A percentile compares a stretch with the other conserved stretches of the same genome.
phyloP scores from a whole-genome alignment of 2,113 vertebrate species.

The Bufo gargarizans region DNA sequence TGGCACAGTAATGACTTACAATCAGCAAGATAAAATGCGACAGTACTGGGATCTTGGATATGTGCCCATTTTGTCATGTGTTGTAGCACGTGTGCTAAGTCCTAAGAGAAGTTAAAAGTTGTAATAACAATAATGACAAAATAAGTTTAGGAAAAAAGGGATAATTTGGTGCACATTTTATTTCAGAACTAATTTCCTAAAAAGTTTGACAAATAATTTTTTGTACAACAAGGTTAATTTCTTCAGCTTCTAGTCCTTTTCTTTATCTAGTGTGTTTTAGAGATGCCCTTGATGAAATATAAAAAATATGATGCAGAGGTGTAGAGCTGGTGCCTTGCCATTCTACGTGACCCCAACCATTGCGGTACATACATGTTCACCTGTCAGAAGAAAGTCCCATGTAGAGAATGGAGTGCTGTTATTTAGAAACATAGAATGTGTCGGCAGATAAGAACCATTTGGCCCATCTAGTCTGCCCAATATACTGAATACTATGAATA shows the following conservation, averaged over 20 bases:
- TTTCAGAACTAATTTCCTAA: neutral
- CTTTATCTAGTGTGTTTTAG: neutral
- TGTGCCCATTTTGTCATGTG: neutral
- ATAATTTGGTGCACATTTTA: neutral
- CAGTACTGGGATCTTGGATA: constrained; percentile 13
- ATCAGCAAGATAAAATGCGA: constrained; percentile 10
- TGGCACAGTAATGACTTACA: constrained; percentile 45
- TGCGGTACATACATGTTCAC: too few relatives aligned
- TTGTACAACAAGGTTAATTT: neutral
- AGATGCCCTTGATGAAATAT: too few relatives aligned
- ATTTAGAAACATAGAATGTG: too few relatives aligned
- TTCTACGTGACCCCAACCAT: too few relatives aligned
- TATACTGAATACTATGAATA: too few relatives aligned
- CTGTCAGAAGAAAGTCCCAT: too few relatives aligned
- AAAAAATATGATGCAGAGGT: too few relatives aligned
- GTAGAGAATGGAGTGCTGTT: too few relatives aligned
- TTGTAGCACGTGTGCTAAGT: neutral
- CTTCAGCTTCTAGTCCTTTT: neutral
- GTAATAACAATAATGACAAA: constrained; percentile 15
- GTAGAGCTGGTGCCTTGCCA: too few relatives aligned
- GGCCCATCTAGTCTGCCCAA: too few relatives aligned
- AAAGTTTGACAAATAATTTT: neutral
- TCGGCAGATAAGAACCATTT: too few relatives aligned
- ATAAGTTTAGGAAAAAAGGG: neutral
- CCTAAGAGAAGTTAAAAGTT: neutral